Conservation (phyloP, 2,888 invertebrate genomes). For the Onchidella celtica region DNA sequence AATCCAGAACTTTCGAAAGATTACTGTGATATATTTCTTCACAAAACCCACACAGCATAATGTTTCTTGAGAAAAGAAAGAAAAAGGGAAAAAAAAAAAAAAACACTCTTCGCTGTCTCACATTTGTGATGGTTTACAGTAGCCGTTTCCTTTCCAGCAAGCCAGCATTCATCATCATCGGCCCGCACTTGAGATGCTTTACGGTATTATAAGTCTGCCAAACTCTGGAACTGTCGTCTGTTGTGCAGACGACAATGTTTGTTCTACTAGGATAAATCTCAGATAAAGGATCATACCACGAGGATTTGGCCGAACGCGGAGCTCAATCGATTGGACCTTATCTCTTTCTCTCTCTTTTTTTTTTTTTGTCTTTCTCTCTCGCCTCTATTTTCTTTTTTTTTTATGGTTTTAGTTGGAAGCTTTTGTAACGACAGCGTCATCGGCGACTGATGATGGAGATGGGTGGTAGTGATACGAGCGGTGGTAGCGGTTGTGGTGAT, state of each 20-base stretch:
- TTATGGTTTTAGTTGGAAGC: too few relatives aligned
- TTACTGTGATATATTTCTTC: too few relatives aligned
- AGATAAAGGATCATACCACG: slow-evolving; percentile 35
- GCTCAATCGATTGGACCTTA: slow-evolving; percentile 25
- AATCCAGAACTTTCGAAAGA: too few relatives aligned
- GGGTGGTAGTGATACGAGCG: neutral
- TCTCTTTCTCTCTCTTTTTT: slow-evolving; percentile 29
- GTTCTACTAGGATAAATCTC: slow-evolving; percentile 28
- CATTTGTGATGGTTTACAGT: too few relatives aligned
- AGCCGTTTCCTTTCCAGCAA: too few relatives aligned
- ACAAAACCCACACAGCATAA: too few relatives aligned
- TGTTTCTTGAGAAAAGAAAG: too few relatives aligned
- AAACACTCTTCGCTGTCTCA: too few relatives aligned
- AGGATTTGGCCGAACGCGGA: slow-evolving; percentile 19
- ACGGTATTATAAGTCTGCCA: slow-evolving; percentile 30
- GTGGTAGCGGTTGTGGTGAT: neutral
- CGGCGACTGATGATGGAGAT: neutral
- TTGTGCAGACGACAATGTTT: slow-evolving; percentile 36
- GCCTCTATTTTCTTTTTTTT: too few relatives aligned
- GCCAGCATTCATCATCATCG: neutral
- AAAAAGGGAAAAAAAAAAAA: too few relatives aligned
- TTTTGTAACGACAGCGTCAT: slow-evolving; percentile 1
- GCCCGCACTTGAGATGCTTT: neutral
- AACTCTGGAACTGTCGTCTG: slow-evolving; percentile 26
- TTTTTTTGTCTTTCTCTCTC: neutral